Evolutionary conservation across 2,113 vertebrate species (phyloP).

Genomic region (Tachycineta bicolor): DNA sequence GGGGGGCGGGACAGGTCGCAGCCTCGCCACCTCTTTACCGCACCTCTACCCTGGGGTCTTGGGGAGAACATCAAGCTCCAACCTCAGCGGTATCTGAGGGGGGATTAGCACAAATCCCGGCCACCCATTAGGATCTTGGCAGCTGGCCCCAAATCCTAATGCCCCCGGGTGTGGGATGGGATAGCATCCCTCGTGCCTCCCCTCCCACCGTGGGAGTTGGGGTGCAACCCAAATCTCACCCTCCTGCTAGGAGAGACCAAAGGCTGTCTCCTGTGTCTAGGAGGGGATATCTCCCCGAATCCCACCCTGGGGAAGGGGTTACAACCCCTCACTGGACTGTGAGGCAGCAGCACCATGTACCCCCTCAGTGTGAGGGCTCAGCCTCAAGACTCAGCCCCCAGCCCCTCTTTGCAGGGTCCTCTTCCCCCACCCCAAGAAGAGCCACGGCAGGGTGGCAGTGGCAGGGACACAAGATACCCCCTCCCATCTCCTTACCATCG

Average conservation of each 20-base stretch:
- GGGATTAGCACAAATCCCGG: neutral
- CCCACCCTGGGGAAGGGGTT: neutral
- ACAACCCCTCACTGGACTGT: no score
- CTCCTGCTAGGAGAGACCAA: neutral
- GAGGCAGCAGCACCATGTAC: neutral
- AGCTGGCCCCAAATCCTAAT: neutral
- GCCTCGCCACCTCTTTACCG: neutral
- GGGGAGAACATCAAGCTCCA: neutral
- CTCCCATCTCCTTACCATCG: neutral
- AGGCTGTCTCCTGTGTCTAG: accelerated
- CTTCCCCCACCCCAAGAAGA: no score
- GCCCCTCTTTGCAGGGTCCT: neutral
- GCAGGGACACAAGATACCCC: neutral
- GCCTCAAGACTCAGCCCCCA: neutral
- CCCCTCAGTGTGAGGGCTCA: neutral
- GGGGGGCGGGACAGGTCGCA: no score
- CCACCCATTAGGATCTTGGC: neutral
- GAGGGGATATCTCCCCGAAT: neutral
- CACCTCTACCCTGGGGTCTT: no score
- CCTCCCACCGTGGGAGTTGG: accelerated
- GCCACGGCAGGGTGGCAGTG: neutral
- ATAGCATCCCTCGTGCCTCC: accelerated
- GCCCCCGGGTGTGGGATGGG: accelerated
- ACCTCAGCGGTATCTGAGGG: no score
- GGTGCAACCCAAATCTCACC: neutral